Conservation (phyloP, 1,140 invertebrate species). For the Pseudomyrmex gracilis region DNA sequence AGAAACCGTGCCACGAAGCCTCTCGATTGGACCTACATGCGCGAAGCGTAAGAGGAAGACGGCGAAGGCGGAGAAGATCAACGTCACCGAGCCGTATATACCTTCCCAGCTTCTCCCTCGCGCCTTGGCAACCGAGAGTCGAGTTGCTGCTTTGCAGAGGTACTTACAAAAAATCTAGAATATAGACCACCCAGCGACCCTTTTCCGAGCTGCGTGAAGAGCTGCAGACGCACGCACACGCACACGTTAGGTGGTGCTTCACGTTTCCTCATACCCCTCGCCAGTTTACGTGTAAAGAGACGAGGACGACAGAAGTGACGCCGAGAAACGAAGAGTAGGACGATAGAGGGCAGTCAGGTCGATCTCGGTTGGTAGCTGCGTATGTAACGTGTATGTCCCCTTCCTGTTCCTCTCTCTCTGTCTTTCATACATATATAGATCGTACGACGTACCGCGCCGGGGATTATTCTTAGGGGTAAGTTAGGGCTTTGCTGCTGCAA, state of each 20-base stretch:
- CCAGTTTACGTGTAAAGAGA: conserved; percentile 38
- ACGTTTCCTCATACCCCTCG: conserved; percentile 38
- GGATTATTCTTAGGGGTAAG: conserved; percentile 78
- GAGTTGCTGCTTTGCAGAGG: conserved; percentile 44
- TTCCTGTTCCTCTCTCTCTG: conserved; percentile 17
- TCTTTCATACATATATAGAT: conserved; percentile 71
- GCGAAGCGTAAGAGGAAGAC: conserved; percentile 15
- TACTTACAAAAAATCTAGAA: conserved; percentile 82
- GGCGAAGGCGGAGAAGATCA: conserved; percentile 8
- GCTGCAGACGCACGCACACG: conserved; percentile 66
- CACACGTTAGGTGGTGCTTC: conserved; percentile 67
- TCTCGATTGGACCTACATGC: conserved; percentile 60
- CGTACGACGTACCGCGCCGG: conserved; percentile 73
- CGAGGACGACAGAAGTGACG: conserved; percentile 7
- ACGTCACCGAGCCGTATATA: conserved; percentile 32
- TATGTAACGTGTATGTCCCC: conserved; percentile 46
- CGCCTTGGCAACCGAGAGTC: conserved; percentile 67
- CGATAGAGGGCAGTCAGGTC: conserved; percentile 61
- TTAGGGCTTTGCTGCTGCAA: conserved; percentile 73
- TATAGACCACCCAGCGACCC: conserved; percentile 83
- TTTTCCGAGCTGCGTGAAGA: conserved; percentile 74
- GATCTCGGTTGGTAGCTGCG: conserved; percentile 65
- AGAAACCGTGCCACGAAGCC: conserved; percentile 69
- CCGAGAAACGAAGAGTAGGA: conserved; percentile 52
- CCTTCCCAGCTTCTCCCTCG: conserved; percentile 39